These are phyloP conservation scores for Zingel zingel DNA, from an alignment of 2,113 vertebrate species.

Conservation along the genomic window DNA sequence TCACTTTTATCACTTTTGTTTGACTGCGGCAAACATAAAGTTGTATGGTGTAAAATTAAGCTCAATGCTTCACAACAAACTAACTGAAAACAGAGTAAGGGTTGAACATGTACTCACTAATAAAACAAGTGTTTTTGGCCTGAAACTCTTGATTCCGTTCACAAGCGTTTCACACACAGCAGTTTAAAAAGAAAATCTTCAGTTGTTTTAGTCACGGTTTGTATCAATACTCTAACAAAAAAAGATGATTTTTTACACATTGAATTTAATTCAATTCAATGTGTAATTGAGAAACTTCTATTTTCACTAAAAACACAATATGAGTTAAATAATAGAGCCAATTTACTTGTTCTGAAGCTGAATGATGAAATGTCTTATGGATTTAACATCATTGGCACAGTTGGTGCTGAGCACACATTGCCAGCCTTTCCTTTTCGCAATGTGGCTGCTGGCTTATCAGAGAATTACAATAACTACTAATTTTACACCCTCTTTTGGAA, in stretches of 20 bases:
- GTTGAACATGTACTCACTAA: background rate
- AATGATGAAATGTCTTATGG: constrained; percentile 55
- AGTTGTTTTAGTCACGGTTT: background rate
- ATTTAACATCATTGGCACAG: constrained; percentile 60
- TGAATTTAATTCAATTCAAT: constrained; percentile 1
- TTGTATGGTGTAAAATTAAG: background rate
- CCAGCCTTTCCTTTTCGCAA: constrained; percentile 34
- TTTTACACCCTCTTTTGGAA: constrained; percentile 36
- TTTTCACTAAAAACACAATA: constrained; percentile 16
- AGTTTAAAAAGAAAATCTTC: background rate
- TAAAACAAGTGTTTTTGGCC: background rate
- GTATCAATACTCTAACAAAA: background rate
- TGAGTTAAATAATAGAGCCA: constrained; percentile 27
- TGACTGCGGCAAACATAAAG: background rate
- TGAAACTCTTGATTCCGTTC: background rate
- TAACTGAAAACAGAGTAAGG: background rate
- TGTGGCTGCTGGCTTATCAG: constrained; percentile 43
- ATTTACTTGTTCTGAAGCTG: constrained; percentile 33
- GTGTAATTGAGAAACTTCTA: constrained; percentile 6
- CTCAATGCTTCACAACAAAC: background rate
- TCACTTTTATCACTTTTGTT: background rate
- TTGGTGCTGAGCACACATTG: constrained; percentile 31
- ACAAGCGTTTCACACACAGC: background rate
- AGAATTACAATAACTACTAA: constrained; percentile 50
- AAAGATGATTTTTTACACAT: background rate